Conservation (phyloP, 2,888 invertebrate genomes). For the Amphipoea oculea region DNA sequence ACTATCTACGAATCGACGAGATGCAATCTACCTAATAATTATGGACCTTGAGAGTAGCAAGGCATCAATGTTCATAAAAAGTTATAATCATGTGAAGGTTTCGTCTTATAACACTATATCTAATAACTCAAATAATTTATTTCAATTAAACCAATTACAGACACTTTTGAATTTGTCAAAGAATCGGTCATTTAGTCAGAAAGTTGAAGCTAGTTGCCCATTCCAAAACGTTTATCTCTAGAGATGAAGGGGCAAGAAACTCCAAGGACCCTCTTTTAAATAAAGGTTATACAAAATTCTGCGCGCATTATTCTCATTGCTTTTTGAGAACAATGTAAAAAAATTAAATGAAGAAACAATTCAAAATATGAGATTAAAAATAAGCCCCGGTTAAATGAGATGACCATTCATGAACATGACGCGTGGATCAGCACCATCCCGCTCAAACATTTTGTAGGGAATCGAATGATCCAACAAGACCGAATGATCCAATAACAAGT, state of each 20-base stretch:
- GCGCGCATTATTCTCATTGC: neutral
- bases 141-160: neutral
- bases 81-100: neutral
- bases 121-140: neutral
- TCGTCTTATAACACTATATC: neutral
- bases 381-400: neutral
- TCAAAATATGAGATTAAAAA: neutral
- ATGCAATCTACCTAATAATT: neutral
- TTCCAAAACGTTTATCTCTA: too few species aligned
- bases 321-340: neutral
- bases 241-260: too few species aligned
- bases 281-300: neutral
- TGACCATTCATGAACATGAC: neutral
- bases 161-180: neutral
- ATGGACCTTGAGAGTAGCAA: neutral
- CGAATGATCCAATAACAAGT: neutral
- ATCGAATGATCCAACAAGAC: too few species aligned
- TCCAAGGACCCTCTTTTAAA: too few species aligned
- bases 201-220: neutral
- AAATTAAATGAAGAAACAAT: too few species aligned
- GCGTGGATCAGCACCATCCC: neutral
- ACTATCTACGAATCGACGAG: neutral
- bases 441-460: neutral
- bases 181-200: too few species aligned
- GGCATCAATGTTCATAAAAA: neutral